phyloP scores from a whole-genome alignment of 2,888 invertebrate species.

The Chesias legatella region DNA sequence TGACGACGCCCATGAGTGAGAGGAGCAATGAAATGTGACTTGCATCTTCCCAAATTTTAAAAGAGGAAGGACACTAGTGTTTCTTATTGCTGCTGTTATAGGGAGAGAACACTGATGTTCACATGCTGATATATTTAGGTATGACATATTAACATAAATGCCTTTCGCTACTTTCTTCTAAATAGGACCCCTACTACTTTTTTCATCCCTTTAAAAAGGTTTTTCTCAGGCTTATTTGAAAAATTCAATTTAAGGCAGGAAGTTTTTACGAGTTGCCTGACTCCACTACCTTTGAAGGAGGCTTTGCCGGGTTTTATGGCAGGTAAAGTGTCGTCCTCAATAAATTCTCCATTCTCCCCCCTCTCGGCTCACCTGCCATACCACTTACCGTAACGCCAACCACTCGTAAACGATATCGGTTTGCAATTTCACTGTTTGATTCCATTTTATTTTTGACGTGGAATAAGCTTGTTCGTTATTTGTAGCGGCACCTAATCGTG shows the following conservation, averaged over 20 bases:
- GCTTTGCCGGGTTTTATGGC: constrained; percentile 19
- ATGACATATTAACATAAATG: too few relatives aligned
- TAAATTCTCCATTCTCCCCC: constrained; percentile 23
- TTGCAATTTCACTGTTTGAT: constrained; percentile 1
- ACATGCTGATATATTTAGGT: too few relatives aligned
- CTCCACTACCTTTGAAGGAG: constrained; percentile 1
- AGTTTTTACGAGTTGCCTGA: constrained; percentile 4
- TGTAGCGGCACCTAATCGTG: too few relatives aligned
- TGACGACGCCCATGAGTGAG: too few relatives aligned
- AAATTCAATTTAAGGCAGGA: constrained; percentile 11
- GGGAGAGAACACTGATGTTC: too few relatives aligned
- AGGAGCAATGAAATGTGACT: too few relatives aligned
- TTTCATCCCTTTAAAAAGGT: too few relatives aligned
- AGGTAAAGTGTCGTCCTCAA: constrained; percentile 29
- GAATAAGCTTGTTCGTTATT: background rate
- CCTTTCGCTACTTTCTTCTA: background rate
- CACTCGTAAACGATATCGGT: background rate
- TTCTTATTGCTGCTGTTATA: too few relatives aligned
- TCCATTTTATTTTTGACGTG: background rate
- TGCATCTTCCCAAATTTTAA: too few relatives aligned
- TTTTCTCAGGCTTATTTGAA: constrained; percentile 1
- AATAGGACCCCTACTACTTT: background rate
- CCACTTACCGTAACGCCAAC: constrained; percentile 6
- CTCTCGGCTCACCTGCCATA: constrained; percentile 11
- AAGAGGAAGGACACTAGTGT: too few relatives aligned